These are phyloP conservation scores for Arctocebus calabarensis DNA, from an alignment of 2,797 vertebrate species.

Conservation along the genomic window DNA sequence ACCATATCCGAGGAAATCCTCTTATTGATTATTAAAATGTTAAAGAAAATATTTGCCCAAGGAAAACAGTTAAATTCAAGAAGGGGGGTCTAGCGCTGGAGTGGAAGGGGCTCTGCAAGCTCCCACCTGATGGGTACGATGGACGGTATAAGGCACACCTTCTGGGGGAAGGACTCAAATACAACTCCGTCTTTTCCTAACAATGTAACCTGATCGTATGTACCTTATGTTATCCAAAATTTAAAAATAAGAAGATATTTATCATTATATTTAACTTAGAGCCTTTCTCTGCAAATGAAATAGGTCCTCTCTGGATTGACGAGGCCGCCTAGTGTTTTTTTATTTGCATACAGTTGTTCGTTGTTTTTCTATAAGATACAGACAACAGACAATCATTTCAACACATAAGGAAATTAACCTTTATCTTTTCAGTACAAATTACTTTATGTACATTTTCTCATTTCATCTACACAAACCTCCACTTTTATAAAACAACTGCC, in stretches of 20 bases:
- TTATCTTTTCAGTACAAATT: not conserved
- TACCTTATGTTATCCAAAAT: no score
- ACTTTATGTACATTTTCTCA: not conserved
- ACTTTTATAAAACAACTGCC: constrained; percentile 1
- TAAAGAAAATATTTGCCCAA: not conserved
- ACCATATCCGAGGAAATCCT: not conserved
- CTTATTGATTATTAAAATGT: not conserved
- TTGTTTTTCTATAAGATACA: not conserved
- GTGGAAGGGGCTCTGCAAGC: no score
- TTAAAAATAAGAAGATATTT: not conserved
- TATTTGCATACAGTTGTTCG: not conserved
- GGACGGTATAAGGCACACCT: no score
- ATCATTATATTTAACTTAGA: not conserved
- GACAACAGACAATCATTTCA: not conserved
- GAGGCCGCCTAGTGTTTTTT: not conserved
- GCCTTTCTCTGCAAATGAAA: not conserved
- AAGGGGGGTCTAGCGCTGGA: no score
- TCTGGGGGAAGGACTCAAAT: no score
- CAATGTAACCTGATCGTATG: no score
- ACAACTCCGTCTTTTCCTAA: no score
- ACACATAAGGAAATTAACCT: not conserved
- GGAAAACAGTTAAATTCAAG: no score
- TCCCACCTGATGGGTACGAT: no score
- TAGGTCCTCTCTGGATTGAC: not conserved
- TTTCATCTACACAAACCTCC: not conserved